Evolutionary conservation across 2,113 vertebrate species (phyloP).

Genomic region (Puffinus mauretanicus): DNA sequence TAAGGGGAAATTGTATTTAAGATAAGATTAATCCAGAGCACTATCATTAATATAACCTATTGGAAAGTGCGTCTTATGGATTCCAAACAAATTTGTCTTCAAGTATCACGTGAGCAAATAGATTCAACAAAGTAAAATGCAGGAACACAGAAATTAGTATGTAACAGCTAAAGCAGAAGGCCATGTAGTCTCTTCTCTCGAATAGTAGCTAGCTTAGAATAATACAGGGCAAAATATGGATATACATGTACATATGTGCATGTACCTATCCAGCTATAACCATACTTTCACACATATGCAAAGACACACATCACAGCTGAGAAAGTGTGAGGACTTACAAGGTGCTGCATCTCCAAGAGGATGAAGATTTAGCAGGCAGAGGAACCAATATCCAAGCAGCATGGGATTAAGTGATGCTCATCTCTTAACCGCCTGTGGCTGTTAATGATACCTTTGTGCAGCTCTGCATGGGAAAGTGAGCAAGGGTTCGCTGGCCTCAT

Average conservation of each 20-base stretch:
- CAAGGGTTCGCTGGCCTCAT: neutral
- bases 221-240: neutral
- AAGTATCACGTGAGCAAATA: neutral
- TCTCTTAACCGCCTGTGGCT: neutral
- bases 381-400: neutral
- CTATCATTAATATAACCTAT: neutral
- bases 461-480: neutral
- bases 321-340: neutral
- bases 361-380: neutral
- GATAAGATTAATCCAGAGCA: neutral
- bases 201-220: neutral
- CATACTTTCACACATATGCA: neutral
- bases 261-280: too few species aligned
- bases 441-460: fast-evolving
- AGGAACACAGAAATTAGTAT: neutral
- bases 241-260: too few species aligned
- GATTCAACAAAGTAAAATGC: neutral
- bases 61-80: neutral
- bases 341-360: neutral
- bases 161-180: neutral
- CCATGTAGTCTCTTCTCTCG: neutral
- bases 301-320: neutral
- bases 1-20: neutral
- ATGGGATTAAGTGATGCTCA: neutral
- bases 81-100: neutral